These are phyloP conservation scores for Noturus placidus DNA, from an alignment of 2,113 vertebrate species.

Conservation along the genomic window DNA sequence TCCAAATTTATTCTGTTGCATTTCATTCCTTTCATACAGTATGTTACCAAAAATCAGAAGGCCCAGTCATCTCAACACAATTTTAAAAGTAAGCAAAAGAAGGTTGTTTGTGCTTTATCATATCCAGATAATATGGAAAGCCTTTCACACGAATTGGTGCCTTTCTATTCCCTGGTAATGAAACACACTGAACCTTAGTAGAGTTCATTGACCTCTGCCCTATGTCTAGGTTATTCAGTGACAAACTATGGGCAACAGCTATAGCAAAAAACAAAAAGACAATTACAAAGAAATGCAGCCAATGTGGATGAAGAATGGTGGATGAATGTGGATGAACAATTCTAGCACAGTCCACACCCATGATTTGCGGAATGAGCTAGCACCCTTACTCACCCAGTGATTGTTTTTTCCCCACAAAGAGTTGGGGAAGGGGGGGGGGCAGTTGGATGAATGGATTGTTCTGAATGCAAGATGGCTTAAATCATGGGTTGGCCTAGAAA, in stretches of 20 bases:
- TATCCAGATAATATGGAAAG: neutral
- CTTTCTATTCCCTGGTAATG: constrained; percentile 12
- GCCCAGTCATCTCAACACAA: constrained; percentile 5
- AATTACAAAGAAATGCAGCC: constrained; percentile 40
- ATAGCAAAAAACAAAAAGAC: constrained; percentile 15
- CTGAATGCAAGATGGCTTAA: constrained; percentile 68
- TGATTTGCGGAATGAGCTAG: constrained; percentile 40
- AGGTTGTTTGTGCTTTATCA: neutral
- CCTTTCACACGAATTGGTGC: neutral
- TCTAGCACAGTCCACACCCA: constrained; percentile 71
- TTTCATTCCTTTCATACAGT: constrained; percentile 7
- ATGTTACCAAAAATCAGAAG: neutral
- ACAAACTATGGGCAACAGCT: constrained; percentile 20
- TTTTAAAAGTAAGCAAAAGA: neutral
- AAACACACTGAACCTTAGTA: constrained; percentile 10
- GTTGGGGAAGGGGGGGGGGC: constrained; percentile 33
- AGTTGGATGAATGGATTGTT: constrained; percentile 58
- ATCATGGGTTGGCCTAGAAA: constrained; percentile 44
- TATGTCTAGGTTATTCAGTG: neutral
- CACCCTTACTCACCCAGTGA: constrained; percentile 61
- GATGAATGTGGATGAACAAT: no score
- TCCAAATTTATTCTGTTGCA: constrained; percentile 47
- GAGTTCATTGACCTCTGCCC: constrained; percentile 38
- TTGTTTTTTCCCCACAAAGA: constrained; percentile 70
- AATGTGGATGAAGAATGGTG: constrained; percentile 31